Conservation (phyloP, 2,888 invertebrate genomes). For the Dichetophora obliterata region DNA sequence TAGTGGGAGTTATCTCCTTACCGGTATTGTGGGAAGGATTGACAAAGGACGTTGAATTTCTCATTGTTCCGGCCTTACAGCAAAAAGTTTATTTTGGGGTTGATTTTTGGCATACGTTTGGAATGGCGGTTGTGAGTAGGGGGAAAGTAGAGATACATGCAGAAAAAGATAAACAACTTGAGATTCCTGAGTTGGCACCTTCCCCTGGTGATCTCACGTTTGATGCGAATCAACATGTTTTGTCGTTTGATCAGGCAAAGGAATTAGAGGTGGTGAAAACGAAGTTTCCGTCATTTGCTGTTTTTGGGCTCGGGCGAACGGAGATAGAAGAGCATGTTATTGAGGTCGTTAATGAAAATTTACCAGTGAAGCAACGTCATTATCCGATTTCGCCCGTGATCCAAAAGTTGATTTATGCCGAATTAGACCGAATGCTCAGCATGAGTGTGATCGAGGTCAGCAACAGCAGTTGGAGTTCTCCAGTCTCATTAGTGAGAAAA, state of each 20-base stretch:
- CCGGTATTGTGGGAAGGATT: too few species aligned
- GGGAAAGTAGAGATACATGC: slow-evolving; percentile 15
- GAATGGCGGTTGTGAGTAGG: slow-evolving; percentile 8
- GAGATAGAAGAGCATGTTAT: slow-evolving; percentile 9
- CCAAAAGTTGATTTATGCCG: slow-evolving; percentile 26
- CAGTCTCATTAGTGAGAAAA: slow-evolving; percentile 45
- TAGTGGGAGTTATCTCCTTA: too few species aligned
- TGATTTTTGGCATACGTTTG: slow-evolving; percentile 33
- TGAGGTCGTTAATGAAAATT: too few species aligned
- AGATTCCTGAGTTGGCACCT: too few species aligned
- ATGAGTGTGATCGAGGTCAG: slow-evolving; percentile 28
- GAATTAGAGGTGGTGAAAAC: background rate
- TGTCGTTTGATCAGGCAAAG: too few species aligned
- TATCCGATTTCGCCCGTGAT: slow-evolving; percentile 31
- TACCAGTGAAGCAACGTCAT: slow-evolving; percentile 29
- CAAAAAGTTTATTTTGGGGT: slow-evolving; percentile 32
- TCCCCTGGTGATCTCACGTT: too few species aligned
- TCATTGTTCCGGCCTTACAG: slow-evolving; percentile 19
- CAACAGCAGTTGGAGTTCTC: too few species aligned
- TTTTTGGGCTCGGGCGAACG: slow-evolving; percentile 22
- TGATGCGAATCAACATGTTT: too few species aligned
- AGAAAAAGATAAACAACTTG: too few species aligned
- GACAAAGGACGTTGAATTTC: too few species aligned
- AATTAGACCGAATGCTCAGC: slow-evolving; percentile 25
- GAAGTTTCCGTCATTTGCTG: background rate